Evolutionary conservation across 2,113 vertebrate species (phyloP).

Genomic region (Oreochromis niloticus): DNA sequence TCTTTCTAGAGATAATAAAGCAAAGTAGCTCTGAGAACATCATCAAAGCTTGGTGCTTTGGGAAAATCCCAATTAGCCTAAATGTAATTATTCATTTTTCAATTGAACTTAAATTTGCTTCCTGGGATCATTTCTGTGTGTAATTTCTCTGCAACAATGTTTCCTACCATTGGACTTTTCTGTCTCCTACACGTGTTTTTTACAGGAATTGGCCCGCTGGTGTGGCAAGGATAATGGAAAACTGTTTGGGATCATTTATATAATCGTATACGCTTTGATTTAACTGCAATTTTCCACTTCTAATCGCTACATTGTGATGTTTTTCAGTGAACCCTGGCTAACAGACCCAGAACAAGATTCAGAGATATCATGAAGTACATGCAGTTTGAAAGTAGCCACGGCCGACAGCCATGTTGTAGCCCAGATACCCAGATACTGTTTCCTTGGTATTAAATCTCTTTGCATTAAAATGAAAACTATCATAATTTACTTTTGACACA

Average conservation of each 20-base stretch:
- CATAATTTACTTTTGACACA: neutral
- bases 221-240: neutral
- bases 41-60: neutral
- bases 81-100: neutral
- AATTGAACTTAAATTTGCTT: neutral
- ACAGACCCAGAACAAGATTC: neutral
- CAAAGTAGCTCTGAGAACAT: fast-evolving
- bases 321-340: neutral
- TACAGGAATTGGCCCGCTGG: neutral
- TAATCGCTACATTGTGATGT: neutral
- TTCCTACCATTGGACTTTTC: neutral
- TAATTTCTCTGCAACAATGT: neutral
- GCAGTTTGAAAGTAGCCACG: neutral
- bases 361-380: neutral
- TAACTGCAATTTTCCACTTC: neutral
- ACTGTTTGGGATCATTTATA: neutral
- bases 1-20: neutral
- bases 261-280: neutral
- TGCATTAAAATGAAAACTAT: neutral
- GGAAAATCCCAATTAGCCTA: neutral
- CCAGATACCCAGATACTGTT: neutral
- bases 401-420: neutral
- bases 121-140: neutral
- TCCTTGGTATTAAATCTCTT: neutral
- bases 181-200: neutral